Evolutionary conservation across 2,888 invertebrate species (phyloP), one percentile per base, ranked within the genome.

Genomic region (Oligia strigilis): DNA sequence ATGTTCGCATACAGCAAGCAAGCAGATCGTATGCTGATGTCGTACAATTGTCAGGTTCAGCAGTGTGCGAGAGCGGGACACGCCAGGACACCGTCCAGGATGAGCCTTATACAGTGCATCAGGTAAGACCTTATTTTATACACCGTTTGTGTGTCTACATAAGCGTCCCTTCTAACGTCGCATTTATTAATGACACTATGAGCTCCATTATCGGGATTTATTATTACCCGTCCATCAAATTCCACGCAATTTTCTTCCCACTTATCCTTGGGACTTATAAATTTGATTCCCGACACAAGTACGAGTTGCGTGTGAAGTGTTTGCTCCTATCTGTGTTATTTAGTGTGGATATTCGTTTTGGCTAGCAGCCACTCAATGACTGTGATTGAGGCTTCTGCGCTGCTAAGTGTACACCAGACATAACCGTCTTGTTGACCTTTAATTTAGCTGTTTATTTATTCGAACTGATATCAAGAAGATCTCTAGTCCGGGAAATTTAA

Each of bases 51-150:
- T 92, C 97, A 97, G 95, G 97, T 97, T 91, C 97, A 97, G 95
- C 97, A 94, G 94, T 95, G 92, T 91, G 97, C 95, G 93, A 89
- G 94, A 77, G 96, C 95, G 6, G 96, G 97, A 55, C 95, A 96
- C 89, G 95, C 96, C 78, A 92, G 97, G 90, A 91, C 93, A 60
- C 91, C 92, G 14, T 92, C 94, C 69, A 91, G 97, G 86, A 98
- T 98, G 96, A 98, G 98, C 94, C 98, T 99, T 87, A 96, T 98
- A 89, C 98, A 98, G 93, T 99, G 99, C 95, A 97, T 99, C 90
- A 98, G 98, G 98, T 98, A 94, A 96, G 96, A 60, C 13, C 3
- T 23, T 46, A 52, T n/a, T 52, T 74, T 77, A 72, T 74, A 70
- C 29, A 49, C 1, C 11, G 36, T 74, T 69, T 55, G 23, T 58